phyloP scores from a whole-genome alignment of 2,113 vertebrate species.

The Rhabdomys dilectus region DNA sequence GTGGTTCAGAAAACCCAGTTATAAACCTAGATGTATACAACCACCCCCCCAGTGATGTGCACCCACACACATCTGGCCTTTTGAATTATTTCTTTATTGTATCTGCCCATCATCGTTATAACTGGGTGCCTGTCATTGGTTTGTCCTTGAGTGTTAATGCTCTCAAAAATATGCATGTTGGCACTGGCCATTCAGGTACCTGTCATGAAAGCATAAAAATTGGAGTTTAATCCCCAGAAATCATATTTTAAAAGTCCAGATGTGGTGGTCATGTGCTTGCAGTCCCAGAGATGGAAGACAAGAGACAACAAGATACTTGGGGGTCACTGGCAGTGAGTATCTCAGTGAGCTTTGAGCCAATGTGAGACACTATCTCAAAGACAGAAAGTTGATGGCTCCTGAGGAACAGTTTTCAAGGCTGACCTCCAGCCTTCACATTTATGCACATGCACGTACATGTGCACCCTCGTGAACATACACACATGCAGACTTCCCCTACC shows the following conservation, averaged over 20 bases:
- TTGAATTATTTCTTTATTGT: neutral
- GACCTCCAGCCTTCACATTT: neutral
- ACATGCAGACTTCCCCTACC: neutral
- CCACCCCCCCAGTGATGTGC: neutral
- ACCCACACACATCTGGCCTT: neutral
- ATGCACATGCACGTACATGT: neutral
- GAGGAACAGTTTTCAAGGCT: neutral
- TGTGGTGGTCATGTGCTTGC: too few relatives aligned
- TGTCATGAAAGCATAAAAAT: neutral
- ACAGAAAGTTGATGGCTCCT: neutral
- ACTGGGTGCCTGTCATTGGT: neutral
- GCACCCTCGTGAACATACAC: neutral
- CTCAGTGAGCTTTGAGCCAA: neutral
- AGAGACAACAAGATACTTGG: neutral
- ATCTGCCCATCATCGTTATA: neutral
- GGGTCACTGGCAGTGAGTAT: neutral
- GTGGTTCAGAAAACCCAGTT: neutral
- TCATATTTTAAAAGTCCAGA: too few relatives aligned
- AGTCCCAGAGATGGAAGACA: neutral
- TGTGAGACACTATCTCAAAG: neutral
- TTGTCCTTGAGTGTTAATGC: neutral
- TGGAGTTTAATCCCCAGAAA: neutral
- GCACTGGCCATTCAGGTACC: neutral
- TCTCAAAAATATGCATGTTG: neutral
- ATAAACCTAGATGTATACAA: neutral